Evolutionary conservation across 2,797 vertebrate genomes (phyloP).

Genomic region (Gila robusta): DNA sequence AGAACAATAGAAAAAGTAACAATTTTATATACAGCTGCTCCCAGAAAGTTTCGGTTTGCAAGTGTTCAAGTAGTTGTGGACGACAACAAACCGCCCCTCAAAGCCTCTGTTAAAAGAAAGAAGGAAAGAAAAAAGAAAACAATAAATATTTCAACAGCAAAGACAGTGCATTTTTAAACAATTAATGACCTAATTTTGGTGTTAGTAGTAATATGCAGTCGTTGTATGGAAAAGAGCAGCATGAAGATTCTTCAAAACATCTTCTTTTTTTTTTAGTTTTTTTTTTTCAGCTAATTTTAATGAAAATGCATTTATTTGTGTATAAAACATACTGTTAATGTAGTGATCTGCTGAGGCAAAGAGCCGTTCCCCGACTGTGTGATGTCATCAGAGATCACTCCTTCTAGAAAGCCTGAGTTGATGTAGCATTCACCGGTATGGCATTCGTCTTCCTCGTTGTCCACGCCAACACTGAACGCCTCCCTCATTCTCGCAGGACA

Average conservation of each 20-base stretch:
- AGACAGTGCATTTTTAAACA: neutral
- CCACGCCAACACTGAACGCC: slow-evolving; percentile 81
- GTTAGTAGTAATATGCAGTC: neutral
- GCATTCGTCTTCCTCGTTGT: slow-evolving; percentile 71
- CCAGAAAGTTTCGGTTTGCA: slow-evolving; percentile 38
- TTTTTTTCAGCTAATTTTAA: neutral
- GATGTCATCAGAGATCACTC: slow-evolving; percentile 62
- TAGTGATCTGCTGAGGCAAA: slow-evolving; percentile 39
- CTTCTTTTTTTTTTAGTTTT: no score
- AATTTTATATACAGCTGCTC: slow-evolving; percentile 44
- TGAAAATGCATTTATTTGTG: neutral
- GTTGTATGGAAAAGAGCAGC: neutral
- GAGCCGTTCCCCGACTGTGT: slow-evolving; percentile 52
- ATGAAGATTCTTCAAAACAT: neutral
- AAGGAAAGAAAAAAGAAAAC: slow-evolving; percentile 10
- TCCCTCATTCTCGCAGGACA: slow-evolving; percentile 81
- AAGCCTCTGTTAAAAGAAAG: slow-evolving; percentile 54
- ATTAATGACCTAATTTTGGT: neutral
- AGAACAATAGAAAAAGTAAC: slow-evolving; percentile 36
- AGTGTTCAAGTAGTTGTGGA: slow-evolving; percentile 50
- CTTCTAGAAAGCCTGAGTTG: slow-evolving; percentile 76
- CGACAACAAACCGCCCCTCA: slow-evolving; percentile 24
- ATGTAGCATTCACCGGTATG: slow-evolving; percentile 70
- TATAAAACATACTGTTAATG: slow-evolving; percentile 49
- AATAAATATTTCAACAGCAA: slow-evolving; percentile 11